phyloP scores from a whole-genome alignment of 2,797 vertebrate species.

The Catharus ustulatus region DNA sequence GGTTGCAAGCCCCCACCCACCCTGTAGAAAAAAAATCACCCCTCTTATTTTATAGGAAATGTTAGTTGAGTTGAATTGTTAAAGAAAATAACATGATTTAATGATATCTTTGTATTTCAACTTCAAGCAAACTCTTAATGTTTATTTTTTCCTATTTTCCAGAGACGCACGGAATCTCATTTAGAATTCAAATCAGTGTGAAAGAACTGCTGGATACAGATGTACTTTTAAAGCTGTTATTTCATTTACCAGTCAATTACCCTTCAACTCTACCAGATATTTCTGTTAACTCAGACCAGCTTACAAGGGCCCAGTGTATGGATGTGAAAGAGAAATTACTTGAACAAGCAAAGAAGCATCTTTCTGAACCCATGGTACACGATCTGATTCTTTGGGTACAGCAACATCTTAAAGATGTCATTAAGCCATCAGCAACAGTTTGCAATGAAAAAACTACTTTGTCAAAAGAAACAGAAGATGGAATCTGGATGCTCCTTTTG shows the following conservation, averaged over 20 bases:
- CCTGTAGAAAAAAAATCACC: rapidly evolving
- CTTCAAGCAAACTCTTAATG: slow-evolving; percentile 34
- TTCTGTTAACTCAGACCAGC: slow-evolving; percentile 81
- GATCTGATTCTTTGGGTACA: slow-evolving; percentile 83
- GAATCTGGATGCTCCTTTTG: slow-evolving; percentile 78
- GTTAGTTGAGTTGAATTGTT: not conserved
- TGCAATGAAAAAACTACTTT: slow-evolving; percentile 26
- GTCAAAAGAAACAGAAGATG: slow-evolving; percentile 53
- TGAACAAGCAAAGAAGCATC: slow-evolving; percentile 75
- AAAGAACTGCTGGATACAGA: slow-evolving; percentile 62
- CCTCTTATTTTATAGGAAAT: not conserved
- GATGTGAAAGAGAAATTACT: slow-evolving; percentile 76
- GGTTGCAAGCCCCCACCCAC: not conserved
- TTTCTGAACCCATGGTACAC: slow-evolving; percentile 82
- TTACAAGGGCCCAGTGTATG: slow-evolving; percentile 82
- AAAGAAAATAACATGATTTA: not conserved
- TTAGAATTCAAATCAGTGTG: slow-evolving; percentile 75
- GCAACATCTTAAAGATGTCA: slow-evolving; percentile 74
- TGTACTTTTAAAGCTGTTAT: slow-evolving; percentile 78
- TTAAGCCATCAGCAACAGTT: slow-evolving; percentile 47
- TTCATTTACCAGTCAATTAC: slow-evolving; percentile 83
- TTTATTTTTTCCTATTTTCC: slow-evolving; percentile 66
- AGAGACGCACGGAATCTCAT: slow-evolving; percentile 75
- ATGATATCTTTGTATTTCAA: not conserved
- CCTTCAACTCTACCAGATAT: slow-evolving; percentile 81